Evolutionary conservation across 2,113 vertebrate species (phyloP), one percentile per base, ranked within the genome.

Genomic region (Eudyptes chrysolophus): DNA sequence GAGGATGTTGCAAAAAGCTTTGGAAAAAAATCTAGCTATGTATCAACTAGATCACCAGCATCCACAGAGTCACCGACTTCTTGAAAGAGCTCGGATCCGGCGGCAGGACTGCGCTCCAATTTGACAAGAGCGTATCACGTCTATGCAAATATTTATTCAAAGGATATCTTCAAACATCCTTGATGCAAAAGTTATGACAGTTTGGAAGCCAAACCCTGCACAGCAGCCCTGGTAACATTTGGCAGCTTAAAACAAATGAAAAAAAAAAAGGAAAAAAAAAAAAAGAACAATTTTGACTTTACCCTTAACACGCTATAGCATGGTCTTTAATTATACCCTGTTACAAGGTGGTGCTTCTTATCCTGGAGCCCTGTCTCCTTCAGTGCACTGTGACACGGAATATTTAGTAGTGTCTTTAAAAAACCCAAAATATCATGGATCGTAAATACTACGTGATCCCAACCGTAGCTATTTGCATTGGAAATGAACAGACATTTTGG

Each of bases 81-180:
- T 42, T 16, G 62, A 7, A 11, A 60, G 58, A 32, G 14, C 22
- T 24, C 0, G 0, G 27, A 12, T 5, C 20, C 1, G 5, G 34
- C 29, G 49, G 57, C 89, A 55, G 52, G 32, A 29, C 22, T 2
- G n/a, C 0, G 52, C 79, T 66, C 17, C 58, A 2, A 18, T 16
- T 3, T 36, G 34, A 19, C 60, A 14, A 6, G 36, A 44, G 38
- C 0, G 0, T 16, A 10, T 7, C 11, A 1, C 7, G 26, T 11
- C 69, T 27, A 6, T 8, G 24, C 84, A 87, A 30, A 7, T 5
- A 7, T 7, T 61, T 30, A 44, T 12, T 48, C 42, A 60, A 55
- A 86, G 66, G 10, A 69, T 13, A 46, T 14, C 68, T 80, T 61
- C 64, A n/a, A 46, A 60, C 48, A 24, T 14, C 76, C 80, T 27